Percentiles rank a stretch among this genome's conserved stretches.
Evolutionary conservation across 2,888 invertebrate species (phyloP).

Genomic region (Mythimna vitellina): DNA sequence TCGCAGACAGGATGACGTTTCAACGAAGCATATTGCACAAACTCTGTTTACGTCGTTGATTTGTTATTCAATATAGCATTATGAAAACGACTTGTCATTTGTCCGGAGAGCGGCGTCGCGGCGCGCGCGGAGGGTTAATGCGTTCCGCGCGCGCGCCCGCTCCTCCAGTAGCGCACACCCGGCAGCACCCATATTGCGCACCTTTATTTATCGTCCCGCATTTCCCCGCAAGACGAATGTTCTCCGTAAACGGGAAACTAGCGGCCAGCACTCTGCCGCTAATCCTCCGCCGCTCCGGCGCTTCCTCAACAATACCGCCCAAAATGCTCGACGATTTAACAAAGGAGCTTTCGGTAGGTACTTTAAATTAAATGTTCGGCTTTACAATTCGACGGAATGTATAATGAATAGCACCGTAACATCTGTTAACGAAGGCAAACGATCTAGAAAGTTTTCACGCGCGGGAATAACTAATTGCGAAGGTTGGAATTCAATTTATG

Average conservation of each 20-base stretch:
- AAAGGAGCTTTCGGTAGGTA: slow-evolving; percentile 87
- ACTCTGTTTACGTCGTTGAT: slow-evolving; percentile 67
- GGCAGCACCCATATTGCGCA: slow-evolving; percentile 74
- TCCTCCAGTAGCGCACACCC: slow-evolving; percentile 58
- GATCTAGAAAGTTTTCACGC: slow-evolving; percentile 91
- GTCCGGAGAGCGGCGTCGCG: slow-evolving; percentile 55
- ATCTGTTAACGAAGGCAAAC: slow-evolving; percentile 91
- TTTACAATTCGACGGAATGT: slow-evolving; percentile 90
- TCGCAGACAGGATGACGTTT: slow-evolving; percentile 68
- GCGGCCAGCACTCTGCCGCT: slow-evolving; percentile 75
- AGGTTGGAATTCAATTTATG: slow-evolving; percentile 91
- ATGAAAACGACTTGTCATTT: slow-evolving; percentile 72
- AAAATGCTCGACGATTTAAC: slow-evolving; percentile 85
- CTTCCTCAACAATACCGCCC: slow-evolving; percentile 82
- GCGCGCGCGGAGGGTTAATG: slow-evolving; percentile 74
- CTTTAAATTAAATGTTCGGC: slow-evolving; percentile 90
- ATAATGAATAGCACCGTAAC: slow-evolving; percentile 91
- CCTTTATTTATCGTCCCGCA: slow-evolving; percentile 82
- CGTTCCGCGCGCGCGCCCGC: slow-evolving; percentile 62
- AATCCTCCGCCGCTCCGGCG: slow-evolving; percentile 79
- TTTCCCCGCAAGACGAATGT: slow-evolving; percentile 79
- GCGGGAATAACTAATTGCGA: slow-evolving; percentile 91
- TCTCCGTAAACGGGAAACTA: slow-evolving; percentile 78
- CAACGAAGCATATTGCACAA: slow-evolving; percentile 69
- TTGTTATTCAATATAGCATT: slow-evolving; percentile 72